Base-by-base conservation (phyloP, 1,140 invertebrate genomes). In the Zeugodacus cucurbitae region DNA sequence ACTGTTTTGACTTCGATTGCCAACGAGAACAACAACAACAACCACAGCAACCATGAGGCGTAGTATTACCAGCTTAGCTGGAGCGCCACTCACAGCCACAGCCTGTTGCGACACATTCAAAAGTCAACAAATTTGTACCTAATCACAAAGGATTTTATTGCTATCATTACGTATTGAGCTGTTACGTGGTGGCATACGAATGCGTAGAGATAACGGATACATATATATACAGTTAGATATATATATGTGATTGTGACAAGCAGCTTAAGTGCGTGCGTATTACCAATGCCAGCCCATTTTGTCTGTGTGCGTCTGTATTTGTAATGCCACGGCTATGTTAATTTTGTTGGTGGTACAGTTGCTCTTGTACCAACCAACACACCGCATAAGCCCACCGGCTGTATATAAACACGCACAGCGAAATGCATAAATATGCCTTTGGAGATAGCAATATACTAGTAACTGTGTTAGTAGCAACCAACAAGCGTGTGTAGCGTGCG, bases 121-220 rank as follows among this genome's bases (percentile, higher is more conserved):
- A 82, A 82, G 74, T 82, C 74, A 82, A 82, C 74, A 82, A 82
- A 82, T 82, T 82, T 82, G 74, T 14, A 48, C 44, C 41, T 82
- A 82, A 82, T 82, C 74, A 26, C 74, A 82, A 48, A 48, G 74
- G 74, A 82, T 82, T 82, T 82, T 48, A 82, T 82, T 48, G 74
- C 41, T 48, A 48, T 82, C 41, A 82, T 82, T 82, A 48, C 41
- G 41, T 48, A 82, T 82, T 82, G 74, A 82, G 41, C 41, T 48
- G 74, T 82, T 44, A 48, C 74, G 41, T 82, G 41, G 41, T 82
- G 41, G 8, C 41, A 48, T 17, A 4, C 74, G 74, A 26, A 48
- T 44, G 22, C 67, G 67, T 10, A 2, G 1, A 48, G 74, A 44
- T 82, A 82, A 48, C n/a, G 41, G 48, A 20, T 3, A 54, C 48